phyloP scores from a whole-genome alignment of 2,113 vertebrate species.

The Chaetodon trifascialis region DNA sequence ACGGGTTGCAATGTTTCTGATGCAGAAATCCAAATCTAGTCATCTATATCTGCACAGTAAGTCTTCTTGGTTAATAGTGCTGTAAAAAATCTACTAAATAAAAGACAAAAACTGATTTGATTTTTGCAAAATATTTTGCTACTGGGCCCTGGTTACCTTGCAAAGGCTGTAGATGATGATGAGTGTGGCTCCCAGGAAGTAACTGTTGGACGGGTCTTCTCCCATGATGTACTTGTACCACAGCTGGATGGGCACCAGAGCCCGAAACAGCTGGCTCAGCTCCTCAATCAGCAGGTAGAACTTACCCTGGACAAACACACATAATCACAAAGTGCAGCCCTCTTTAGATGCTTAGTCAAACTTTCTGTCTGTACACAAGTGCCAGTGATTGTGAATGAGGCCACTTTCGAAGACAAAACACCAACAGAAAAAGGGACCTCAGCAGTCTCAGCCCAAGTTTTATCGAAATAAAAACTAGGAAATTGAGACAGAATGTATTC shows the following conservation, averaged over 20 bases:
- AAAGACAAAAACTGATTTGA: not conserved
- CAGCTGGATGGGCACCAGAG: constrained; percentile 95
- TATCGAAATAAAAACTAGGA: not conserved
- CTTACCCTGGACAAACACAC: constrained; percentile 88
- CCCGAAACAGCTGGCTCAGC: constrained; percentile 97
- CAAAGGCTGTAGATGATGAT: constrained; percentile 97
- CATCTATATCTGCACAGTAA: not conserved
- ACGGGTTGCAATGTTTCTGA: not conserved
- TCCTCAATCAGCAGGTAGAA: constrained; percentile 97
- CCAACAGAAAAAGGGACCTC: not conserved
- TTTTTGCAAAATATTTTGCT: not conserved
- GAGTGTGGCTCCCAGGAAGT: constrained; percentile 93
- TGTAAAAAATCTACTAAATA: not conserved
- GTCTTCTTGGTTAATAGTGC: too few species aligned
- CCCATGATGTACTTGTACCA: constrained; percentile 99
- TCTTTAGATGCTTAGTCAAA: not conserved
- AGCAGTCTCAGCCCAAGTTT: not conserved
- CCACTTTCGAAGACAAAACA: not conserved
- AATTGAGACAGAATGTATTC: constrained; percentile 28
- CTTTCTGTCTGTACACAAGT: not conserved
- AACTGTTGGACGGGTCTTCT: constrained; percentile 93
- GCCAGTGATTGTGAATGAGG: not conserved
- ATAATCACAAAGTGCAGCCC: not conserved
- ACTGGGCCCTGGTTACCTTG: constrained; percentile 85
- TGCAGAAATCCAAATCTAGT: not conserved